Conservation (phyloP, 2,797 vertebrate species). For the Pangasius krempfi region DNA sequence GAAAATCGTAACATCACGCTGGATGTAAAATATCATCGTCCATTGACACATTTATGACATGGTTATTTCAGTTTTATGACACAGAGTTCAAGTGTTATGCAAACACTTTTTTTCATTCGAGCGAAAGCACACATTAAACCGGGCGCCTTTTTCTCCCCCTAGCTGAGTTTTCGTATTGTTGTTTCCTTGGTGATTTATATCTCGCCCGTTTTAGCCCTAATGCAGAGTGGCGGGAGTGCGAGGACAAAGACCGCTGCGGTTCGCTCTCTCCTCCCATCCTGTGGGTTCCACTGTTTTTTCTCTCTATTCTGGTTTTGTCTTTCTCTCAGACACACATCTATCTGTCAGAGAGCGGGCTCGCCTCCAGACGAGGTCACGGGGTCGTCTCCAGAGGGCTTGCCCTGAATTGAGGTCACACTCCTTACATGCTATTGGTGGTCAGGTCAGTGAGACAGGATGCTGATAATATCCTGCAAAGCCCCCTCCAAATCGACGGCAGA, state of each 20-base stretch:
- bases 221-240: background rate
- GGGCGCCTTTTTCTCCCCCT: background rate
- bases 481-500: background rate
- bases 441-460: constrained; percentile 74
- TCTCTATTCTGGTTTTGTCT: constrained; percentile 38
- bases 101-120: background rate
- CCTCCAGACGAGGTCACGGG: constrained; percentile 67
- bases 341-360: constrained; percentile 35
- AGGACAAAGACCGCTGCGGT: background rate
- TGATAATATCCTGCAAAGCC: constrained; percentile 61
- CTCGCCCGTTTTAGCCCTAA: constrained; percentile 21
- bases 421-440: constrained; percentile 60
- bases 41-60: background rate
- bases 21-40: background rate
- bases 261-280: constrained; percentile 40
- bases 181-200: constrained; percentile 16
- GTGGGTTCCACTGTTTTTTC: constrained; percentile 33
- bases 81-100: constrained; percentile 13
- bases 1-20: background rate
- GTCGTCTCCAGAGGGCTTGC: constrained; percentile 68
- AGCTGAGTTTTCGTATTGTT: constrained; percentile 11
- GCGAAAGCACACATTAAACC: background rate
- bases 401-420: constrained; percentile 50
- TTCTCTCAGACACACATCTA: constrained; percentile 48
- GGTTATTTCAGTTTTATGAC: background rate